Percentiles rank a stretch among this genome's conserved stretches.
These are phyloP conservation scores for Phrynocephalus vlangalii DNA, from an alignment of 2,797 vertebrate genomes.

Conservation along the genomic window DNA sequence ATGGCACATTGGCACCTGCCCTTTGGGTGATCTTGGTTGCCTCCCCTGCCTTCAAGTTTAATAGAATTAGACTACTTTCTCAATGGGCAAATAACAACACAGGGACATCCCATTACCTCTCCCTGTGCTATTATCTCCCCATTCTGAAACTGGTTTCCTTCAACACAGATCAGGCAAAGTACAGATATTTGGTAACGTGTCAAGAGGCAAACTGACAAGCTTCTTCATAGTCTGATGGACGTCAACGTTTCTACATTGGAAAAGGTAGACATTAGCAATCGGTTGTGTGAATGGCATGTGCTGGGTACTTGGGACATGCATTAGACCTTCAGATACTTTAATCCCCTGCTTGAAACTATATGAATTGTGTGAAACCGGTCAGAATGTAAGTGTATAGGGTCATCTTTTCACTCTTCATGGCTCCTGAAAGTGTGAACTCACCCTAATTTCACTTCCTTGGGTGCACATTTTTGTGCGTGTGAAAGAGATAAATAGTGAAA, in stretches of 20 bases:
- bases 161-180: not conserved
- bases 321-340: not conserved
- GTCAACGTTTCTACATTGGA: not conserved
- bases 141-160: not conserved
- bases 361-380: not conserved
- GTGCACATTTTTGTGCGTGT: not conserved
- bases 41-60: not conserved
- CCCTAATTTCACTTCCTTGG: not conserved
- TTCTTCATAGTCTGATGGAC: not conserved
- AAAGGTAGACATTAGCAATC: too few species aligned
- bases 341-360: not conserved
- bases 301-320: too few species aligned
- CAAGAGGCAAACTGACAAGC: not conserved
- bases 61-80: not conserved
- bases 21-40: not conserved
- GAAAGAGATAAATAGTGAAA: not conserved
- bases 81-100: rapidly evolving
- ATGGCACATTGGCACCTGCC: not conserved
- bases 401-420: not conserved
- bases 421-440: not conserved
- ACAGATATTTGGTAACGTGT: not conserved
- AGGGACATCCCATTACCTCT: too few species aligned
- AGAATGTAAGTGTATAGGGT: not conserved
- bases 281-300: too few species aligned
- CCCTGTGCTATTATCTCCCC: too few species aligned